phyloP scores from a whole-genome alignment of 92 coral and sea anemone genomes.

The Meandrina meandrites region DNA sequence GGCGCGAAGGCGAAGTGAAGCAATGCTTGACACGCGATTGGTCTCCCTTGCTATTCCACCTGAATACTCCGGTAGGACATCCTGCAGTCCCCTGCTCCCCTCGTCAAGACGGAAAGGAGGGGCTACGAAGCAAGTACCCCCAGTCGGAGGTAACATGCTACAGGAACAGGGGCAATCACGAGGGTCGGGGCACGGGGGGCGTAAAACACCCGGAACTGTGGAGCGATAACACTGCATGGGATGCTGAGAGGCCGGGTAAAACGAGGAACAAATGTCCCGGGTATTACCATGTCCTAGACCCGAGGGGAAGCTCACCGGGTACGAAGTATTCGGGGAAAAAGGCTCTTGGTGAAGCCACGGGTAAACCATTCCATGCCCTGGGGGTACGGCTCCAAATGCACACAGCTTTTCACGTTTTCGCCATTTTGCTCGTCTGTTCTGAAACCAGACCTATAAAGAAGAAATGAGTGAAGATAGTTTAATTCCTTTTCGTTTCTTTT shows the following conservation, averaged over 20 bases:
- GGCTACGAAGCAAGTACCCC: constrained; percentile 55
- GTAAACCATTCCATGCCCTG: constrained; percentile 52
- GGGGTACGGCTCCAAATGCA: constrained; percentile 83
- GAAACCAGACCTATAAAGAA: constrained; percentile 97
- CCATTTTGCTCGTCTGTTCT: constrained; percentile 99
- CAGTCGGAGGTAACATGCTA: constrained; percentile 46
- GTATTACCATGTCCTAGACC: constrained; percentile 25
- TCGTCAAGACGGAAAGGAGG: constrained; percentile 61
- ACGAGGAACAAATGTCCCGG: constrained; percentile 35
- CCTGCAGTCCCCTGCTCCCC: constrained; percentile 39
- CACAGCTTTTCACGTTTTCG: constrained; percentile 97
- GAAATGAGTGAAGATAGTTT: constrained; percentile 17
- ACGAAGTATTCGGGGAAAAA: constrained; percentile 41
- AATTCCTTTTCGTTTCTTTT: background rate
- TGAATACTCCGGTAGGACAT: constrained; percentile 40
- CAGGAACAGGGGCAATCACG: constrained; percentile 66
- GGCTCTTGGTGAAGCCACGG: constrained; percentile 45
- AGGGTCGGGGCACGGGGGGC: constrained; percentile 51
- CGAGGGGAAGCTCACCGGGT: constrained; percentile 48
- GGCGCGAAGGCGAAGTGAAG: constrained; percentile 86
- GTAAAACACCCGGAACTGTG: constrained; percentile 39
- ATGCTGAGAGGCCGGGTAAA: constrained; percentile 24
- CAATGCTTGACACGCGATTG: constrained; percentile 86
- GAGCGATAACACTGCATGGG: constrained; percentile 54
- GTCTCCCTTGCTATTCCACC: constrained; percentile 53